phyloP scores from a whole-genome alignment of 1,140 invertebrate species.

The Aplysia californica region DNA sequence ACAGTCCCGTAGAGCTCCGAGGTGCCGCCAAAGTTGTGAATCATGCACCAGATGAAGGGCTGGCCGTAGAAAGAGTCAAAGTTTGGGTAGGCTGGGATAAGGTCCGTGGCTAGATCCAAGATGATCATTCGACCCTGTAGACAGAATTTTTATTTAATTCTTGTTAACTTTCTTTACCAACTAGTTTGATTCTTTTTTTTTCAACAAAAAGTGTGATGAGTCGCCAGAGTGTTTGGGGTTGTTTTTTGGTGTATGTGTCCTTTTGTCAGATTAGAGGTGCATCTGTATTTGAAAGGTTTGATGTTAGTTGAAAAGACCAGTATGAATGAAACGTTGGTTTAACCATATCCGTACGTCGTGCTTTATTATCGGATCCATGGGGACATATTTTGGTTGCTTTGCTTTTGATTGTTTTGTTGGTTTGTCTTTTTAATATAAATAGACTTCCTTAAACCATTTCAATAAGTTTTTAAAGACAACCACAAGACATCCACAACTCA shows the following conservation, averaged over 20 bases:
- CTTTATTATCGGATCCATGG: too few species aligned
- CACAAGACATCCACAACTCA: too few species aligned
- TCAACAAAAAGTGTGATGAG: background rate
- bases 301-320: too few species aligned
- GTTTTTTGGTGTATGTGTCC: background rate
- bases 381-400: too few species aligned
- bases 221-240: background rate
- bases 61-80: slow-evolving; percentile 89
- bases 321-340: too few species aligned
- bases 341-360: too few species aligned
- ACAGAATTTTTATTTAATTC: background rate
- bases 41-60: slow-evolving; percentile 96
- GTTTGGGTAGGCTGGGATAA: slow-evolving; percentile 80
- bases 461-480: too few species aligned
- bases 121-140: slow-evolving; percentile 82
- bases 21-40: slow-evolving; percentile 95
- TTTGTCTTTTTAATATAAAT: too few species aligned
- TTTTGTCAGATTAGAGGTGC: background rate
- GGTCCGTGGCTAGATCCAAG: slow-evolving; percentile 88
- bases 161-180: background rate
- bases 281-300: background rate
- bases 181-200: background rate
- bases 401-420: too few species aligned
- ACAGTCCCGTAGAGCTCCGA: slow-evolving; percentile 87
- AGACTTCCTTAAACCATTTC: too few species aligned